Base-by-base conservation (phyloP, 2,888 invertebrate species). In the Ochlodes sylvanus region DNA sequence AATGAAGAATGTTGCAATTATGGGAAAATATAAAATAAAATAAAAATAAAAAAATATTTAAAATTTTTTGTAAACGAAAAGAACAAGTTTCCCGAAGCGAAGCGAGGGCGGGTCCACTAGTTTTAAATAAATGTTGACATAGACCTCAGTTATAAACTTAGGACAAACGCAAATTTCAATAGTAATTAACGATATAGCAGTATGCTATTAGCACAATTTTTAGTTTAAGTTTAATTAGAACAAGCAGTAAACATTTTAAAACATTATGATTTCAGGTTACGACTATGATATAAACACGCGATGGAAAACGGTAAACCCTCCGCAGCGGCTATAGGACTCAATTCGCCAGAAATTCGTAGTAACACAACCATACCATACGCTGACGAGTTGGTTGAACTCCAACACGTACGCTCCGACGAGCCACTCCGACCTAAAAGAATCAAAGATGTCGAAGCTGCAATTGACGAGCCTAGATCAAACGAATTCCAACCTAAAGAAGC, bases 261-360 rank as follows among this genome's bases (percentile, higher is more conserved):
- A 17, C 32, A 67, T 72, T 76, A 44, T 72, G 7, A 63, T 89
- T 84, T 10, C 87, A 90, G 90, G 73, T 70, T 70, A 58, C 77
- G 80, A 85, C 77, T 84, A 89, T 90, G 90, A 87, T 78, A 83
- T 86, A 86, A 73, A 63, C 74, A 71, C 42, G 27, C 38, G 52
- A 73, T 56, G 72, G 77, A 73, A 70, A 73, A 77, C 71, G 76
- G 79, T 71, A 69, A 71, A 0, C 67, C 76, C 63, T 78, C 78
- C 70, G 84, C 81, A 70, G 81, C 87, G 64, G 83, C 87, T 70
- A 83, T 84, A 82, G 89, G 89, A n/a, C 81, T 92, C 3, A 92
- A 87, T 67, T 91, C 92, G 2, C 87, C 87, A 17, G 91, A 90
- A 81, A 75, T 89, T 42, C 75, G 71, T 70, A 62, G 56, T 14